Evolutionary conservation across 2,888 invertebrate genomes (phyloP), one percentile per base, ranked within the genome.

Genomic region (Cantharis rufa): DNA sequence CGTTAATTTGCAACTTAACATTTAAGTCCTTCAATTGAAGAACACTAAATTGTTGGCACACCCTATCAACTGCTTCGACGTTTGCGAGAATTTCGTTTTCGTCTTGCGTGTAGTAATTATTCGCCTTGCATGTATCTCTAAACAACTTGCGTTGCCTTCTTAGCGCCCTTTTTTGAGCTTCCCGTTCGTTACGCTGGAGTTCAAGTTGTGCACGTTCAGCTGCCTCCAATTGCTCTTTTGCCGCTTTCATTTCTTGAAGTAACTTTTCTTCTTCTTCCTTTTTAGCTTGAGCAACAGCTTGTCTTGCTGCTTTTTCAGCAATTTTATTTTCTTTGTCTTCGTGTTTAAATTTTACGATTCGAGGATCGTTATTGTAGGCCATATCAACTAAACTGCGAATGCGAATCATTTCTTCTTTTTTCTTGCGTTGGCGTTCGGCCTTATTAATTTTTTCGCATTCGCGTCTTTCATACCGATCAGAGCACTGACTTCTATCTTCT

Each of bases 381-480:
- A 96, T 91, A 86, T 99, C 99, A 70, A 99, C 98, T 73, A 99
- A 89, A 68, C 92, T 92, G 13, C 99, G 91, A 82, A 99, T 94
- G 82, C 99, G 90, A 0, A 94, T 91, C 94, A 96, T 97, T 90
- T 99, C 99, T 86, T 99, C 98, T 87, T 98, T 99, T 89, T 98
- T 98, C 85, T 96, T 92, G 86, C 98, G 95, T 48, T 96, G 94
- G 68, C 99, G 90, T 7, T 96, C 96, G 1, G 92, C 94, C 90
- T 97, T 98, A 87, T 99, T 99, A 88, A 98, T 96, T 88, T 98
- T 99, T 86, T 99, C 99, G 18, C 86, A 99, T 98, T 95, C 98
- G 79, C 97, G 92, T 66, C 99, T 90, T 89, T 98, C 98, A 84
- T 98, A 98, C 1, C 99, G 93, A 88, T 96, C 98, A 87, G 98